A percentile compares a stretch with the other conserved stretches of the same genome.
Evolutionary conservation across 2,888 invertebrate species (phyloP).

Genomic region (Nematopogon swammerdamellus): DNA sequence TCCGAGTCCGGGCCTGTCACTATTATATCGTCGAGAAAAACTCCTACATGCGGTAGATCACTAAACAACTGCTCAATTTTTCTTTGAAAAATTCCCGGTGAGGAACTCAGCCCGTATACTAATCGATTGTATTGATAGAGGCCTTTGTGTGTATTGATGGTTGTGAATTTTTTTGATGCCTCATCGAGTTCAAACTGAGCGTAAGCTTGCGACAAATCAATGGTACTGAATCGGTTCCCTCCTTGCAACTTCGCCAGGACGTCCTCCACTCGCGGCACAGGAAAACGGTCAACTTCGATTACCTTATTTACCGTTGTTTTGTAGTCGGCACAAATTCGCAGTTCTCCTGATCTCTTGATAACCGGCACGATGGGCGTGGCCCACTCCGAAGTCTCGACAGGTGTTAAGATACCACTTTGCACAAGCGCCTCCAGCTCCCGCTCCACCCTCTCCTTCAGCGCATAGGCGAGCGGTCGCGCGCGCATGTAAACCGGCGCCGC

Average conservation of each 20-base stretch:
- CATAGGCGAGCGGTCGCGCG: too few species aligned
- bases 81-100: constrained; percentile 12
- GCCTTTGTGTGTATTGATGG: constrained; percentile 14
- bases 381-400: too few species aligned
- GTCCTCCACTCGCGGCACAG: constrained; percentile 4
- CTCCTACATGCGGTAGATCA: neutral
- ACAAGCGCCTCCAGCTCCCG: too few species aligned
- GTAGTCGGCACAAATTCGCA: constrained; percentile 1
- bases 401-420: too few species aligned
- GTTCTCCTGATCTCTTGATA: neutral
- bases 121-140: constrained; percentile 13
- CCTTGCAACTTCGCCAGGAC: constrained; percentile 5
- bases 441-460: too few species aligned
- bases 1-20: neutral
- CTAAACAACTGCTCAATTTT: neutral
- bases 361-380: neutral
- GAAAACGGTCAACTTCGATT: constrained; percentile 12
- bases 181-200: constrained; percentile 9
- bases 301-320: constrained; percentile 14
- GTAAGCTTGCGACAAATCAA: constrained; percentile 4
- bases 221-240: neutral
- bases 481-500: too few species aligned
- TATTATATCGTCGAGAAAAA: neutral
- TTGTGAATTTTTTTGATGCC: constrained; percentile 7
- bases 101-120: constrained; percentile 11